These are phyloP conservation scores for Brenthis hecate DNA, from an alignment of 2,888 invertebrate species.

Conservation along the genomic window DNA sequence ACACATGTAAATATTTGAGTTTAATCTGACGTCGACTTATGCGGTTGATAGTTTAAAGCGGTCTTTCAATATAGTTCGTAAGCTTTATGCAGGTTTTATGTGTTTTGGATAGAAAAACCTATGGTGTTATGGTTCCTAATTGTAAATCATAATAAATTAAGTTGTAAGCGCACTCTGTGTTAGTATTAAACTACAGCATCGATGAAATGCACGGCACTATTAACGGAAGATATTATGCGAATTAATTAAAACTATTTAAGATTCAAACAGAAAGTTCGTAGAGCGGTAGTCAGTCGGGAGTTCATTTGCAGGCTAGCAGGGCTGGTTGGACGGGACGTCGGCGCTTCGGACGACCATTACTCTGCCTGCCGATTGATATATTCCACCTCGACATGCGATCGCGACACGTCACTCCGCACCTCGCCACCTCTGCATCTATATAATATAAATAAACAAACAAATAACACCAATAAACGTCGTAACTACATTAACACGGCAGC, in stretches of 20 bases:
- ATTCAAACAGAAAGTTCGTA: slow-evolving; percentile 73
- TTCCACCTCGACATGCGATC: slow-evolving; percentile 77
- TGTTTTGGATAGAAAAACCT: slow-evolving; percentile 31
- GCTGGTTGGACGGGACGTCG: slow-evolving; percentile 51
- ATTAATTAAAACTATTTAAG: slow-evolving; percentile 81
- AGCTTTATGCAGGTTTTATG: slow-evolving; percentile 42
- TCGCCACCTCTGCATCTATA: slow-evolving; percentile 39
- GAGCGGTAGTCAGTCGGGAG: slow-evolving; percentile 64
- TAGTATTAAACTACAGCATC: neutral
- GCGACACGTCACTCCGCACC: slow-evolving; percentile 71
- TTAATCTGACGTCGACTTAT: slow-evolving; percentile 67
- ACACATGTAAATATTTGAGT: slow-evolving; percentile 74
- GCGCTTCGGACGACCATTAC: slow-evolving; percentile 63
- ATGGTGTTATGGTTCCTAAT: neutral
- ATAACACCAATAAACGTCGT: slow-evolving; percentile 64
- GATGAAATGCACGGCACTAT: slow-evolving; percentile 44
- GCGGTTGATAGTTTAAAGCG: slow-evolving; percentile 52
- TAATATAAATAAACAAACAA: slow-evolving; percentile 60
- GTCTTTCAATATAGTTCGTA: slow-evolving; percentile 43
- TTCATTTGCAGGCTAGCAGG: slow-evolving; percentile 42
- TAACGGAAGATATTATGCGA: slow-evolving; percentile 68
- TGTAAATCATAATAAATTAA: neutral
- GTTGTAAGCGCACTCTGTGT: neutral
- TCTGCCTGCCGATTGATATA: slow-evolving; percentile 74
- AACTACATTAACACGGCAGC: slow-evolving; percentile 59